These are phyloP conservation scores for Tinea semifulvella DNA, from an alignment of 2,888 invertebrate species.

Conservation along the genomic window DNA sequence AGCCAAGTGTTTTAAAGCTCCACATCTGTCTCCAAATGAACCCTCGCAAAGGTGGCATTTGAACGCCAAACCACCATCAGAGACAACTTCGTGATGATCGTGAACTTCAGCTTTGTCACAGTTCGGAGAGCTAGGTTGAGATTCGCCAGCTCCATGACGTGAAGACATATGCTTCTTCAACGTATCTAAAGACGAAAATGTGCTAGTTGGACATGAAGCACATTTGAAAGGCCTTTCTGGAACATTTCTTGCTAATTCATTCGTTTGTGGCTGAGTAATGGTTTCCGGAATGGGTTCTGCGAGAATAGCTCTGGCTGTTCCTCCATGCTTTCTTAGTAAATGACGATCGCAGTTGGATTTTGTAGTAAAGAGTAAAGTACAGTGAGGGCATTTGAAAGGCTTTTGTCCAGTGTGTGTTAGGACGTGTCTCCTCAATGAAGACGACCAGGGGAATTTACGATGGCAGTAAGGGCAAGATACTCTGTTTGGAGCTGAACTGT, in stretches of 20 bases:
- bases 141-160: conserved; percentile 69
- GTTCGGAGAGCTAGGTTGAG: conserved; percentile 47
- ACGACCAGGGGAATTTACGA: conserved; percentile 96
- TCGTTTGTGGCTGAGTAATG: conserved; percentile 32
- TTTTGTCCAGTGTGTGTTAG: conserved; percentile 96
- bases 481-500: conserved; percentile 93
- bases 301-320: conserved; percentile 52
- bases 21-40: conserved; percentile 81
- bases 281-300: conserved; percentile 46
- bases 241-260: conserved; percentile 67
- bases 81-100: conserved; percentile 28
- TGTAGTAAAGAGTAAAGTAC: conserved; percentile 93
- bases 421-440: conserved; percentile 93
- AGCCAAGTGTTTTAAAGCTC: conserved; percentile 84
- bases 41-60: conserved; percentile 94
- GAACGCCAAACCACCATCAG: conserved; percentile 77
- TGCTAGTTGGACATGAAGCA: conserved; percentile 82
- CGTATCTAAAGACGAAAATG: conserved; percentile 82
- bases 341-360: conserved; percentile 98
- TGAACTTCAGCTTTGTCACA: conserved; percentile 29
- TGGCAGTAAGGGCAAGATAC: conserved; percentile 94
- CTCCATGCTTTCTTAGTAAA: conserved; percentile 82
- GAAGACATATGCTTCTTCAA: conserved; percentile 80
- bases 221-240: conserved; percentile 84
- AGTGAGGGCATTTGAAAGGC: conserved; percentile 94